Percentiles rank a stretch among this genome's conserved stretches.
Conservation (phyloP, 2,797 vertebrate species). For the Neoniphon sammara region DNA sequence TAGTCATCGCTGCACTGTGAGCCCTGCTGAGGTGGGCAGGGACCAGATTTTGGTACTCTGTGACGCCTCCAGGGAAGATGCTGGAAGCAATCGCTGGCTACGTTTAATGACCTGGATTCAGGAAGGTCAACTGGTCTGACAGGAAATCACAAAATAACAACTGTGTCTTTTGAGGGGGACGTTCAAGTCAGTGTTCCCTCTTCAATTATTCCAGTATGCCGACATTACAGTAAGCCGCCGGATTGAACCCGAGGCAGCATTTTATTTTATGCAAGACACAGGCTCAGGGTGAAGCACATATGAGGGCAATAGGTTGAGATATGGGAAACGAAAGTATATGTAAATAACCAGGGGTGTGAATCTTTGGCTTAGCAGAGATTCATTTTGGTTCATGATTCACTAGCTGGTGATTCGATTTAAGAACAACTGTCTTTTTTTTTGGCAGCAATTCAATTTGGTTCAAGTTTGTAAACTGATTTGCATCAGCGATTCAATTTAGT, state of each 20-base stretch:
- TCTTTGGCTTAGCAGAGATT: no score
- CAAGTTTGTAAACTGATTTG: no score
- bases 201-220: not conserved
- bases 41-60: constrained; percentile 1
- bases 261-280: not conserved
- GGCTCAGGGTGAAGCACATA: not conserved
- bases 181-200: not conserved
- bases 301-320: not conserved
- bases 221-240: not conserved
- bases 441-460: no score
- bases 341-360: no score
- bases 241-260: not conserved
- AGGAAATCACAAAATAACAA: constrained; percentile 26
- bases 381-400: no score
- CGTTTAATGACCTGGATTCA: constrained; percentile 19
- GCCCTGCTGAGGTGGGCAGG: no score
- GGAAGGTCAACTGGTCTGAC: constrained; percentile 13
- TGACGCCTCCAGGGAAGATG: constrained; percentile 8
- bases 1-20: not conserved
- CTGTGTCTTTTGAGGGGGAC: constrained; percentile 19
- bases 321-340: not conserved
- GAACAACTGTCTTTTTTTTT: no score
- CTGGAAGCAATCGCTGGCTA: constrained; percentile 25
- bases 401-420: no score
- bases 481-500: no score